Evolutionary conservation across 2,888 invertebrate species (phyloP).

Genomic region (Icerya purchasi): DNA sequence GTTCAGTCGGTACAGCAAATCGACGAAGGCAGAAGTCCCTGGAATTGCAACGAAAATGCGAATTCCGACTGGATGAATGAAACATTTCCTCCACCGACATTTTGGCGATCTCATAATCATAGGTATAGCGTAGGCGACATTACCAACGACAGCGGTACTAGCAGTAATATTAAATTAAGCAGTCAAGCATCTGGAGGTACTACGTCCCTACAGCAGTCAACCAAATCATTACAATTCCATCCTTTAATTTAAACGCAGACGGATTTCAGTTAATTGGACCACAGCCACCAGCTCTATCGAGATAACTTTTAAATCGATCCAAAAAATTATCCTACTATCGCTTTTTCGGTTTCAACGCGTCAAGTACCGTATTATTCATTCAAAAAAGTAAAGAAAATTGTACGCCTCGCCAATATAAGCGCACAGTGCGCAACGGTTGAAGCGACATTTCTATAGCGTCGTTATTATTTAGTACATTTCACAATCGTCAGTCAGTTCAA

Average conservation of each 20-base stretch:
- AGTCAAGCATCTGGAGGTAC: slow-evolving; percentile 28
- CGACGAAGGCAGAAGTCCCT: not conserved
- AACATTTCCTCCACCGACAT: slow-evolving; percentile 19
- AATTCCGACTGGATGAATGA: slow-evolving; percentile 10
- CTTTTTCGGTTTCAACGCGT: no score
- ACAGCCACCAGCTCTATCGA: no score
- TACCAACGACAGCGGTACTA: slow-evolving; percentile 24
- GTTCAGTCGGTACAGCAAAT: not conserved
- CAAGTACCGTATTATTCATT: no score
- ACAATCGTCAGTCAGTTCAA: no score
- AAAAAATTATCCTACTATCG: no score
- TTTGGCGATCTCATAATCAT: slow-evolving; percentile 26
- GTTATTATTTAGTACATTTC: no score
- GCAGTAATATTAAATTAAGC: slow-evolving; percentile 24
- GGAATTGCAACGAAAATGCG: not conserved
- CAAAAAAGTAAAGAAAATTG: no score
- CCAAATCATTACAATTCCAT: slow-evolving; percentile 39
- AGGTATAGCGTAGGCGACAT: slow-evolving; percentile 49
- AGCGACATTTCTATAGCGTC: no score
- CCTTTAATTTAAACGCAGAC: slow-evolving; percentile 17
- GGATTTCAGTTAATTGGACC: no score
- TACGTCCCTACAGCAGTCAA: slow-evolving; percentile 36
- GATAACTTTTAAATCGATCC: no score
- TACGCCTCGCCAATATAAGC: no score
- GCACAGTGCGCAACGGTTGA: no score